phyloP scores from a whole-genome alignment of 1,140 invertebrate species.

The Calephelis virginiensis region DNA sequence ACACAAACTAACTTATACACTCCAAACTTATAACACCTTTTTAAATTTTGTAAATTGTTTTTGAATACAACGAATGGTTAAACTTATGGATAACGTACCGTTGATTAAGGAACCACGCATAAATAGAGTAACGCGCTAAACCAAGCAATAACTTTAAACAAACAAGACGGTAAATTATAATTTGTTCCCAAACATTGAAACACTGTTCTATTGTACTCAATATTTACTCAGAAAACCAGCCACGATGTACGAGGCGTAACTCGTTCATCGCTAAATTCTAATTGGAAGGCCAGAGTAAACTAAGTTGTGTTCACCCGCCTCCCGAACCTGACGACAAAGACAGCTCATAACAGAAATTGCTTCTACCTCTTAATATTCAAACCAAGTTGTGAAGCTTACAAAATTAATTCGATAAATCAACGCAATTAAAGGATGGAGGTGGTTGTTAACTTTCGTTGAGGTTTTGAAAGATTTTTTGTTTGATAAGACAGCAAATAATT shows the following conservation, averaged over 20 bases:
- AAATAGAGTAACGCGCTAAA: too few species aligned
- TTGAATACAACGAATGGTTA: too few species aligned
- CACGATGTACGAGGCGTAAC: slow-evolving; percentile 30
- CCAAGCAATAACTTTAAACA: too few species aligned
- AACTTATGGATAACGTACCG: too few species aligned
- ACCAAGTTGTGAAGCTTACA: slow-evolving; percentile 51
- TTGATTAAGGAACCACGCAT: too few species aligned
- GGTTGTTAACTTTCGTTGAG: background rate
- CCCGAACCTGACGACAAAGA: slow-evolving; percentile 51
- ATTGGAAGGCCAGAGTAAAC: slow-evolving; percentile 40
- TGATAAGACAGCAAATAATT: too few species aligned
- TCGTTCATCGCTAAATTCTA: slow-evolving; percentile 42
- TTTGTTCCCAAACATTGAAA: too few species aligned
- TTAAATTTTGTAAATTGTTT: too few species aligned
- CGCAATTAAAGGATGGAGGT: slow-evolving; percentile 47
- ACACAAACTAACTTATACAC: too few species aligned
- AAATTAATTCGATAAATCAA: slow-evolving; percentile 74
- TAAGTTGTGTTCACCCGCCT: slow-evolving; percentile 47
- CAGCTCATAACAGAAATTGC: slow-evolving; percentile 62
- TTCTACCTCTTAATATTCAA: slow-evolving; percentile 60
- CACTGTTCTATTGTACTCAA: background rate
- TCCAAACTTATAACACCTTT: too few species aligned
- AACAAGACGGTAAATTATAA: too few species aligned
- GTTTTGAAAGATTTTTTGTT: too few species aligned
- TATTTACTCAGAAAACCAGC: background rate